Conservation (phyloP, 2,113 vertebrate species). For the Loxodonta africana region DNA sequence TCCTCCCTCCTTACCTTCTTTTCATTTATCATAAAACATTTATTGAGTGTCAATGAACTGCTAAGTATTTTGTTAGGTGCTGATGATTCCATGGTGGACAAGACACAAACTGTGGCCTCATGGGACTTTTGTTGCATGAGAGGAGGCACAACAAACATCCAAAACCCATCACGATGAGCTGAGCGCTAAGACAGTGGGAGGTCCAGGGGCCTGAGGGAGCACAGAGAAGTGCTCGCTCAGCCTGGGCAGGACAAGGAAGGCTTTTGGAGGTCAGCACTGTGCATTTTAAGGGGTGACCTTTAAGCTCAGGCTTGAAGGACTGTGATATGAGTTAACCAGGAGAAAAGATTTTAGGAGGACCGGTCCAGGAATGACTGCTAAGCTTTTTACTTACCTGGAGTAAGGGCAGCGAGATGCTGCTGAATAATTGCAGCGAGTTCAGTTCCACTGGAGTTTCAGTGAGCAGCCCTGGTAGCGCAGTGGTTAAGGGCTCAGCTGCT, state of each 20-base stretch:
- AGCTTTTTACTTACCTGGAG: too few species aligned
- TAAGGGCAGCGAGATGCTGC: rapidly evolving
- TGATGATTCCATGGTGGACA: background rate
- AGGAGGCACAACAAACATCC: background rate
- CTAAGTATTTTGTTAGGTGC: background rate
- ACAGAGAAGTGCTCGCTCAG: background rate
- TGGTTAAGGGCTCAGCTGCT: too few species aligned
- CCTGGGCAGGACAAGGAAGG: background rate
- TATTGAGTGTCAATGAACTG: background rate
- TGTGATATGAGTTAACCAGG: background rate
- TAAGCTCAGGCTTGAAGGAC: background rate
- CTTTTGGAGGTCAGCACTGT: background rate
- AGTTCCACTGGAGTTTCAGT: too few species aligned
- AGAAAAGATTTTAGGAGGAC: background rate
- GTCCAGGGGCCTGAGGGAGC: background rate
- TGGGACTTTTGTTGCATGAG: background rate
- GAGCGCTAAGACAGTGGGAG: background rate
- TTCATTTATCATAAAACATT: background rate
- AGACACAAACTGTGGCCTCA: background rate
- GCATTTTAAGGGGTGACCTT: background rate
- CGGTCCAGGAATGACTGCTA: too few species aligned
- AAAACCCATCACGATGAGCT: rapidly evolving
- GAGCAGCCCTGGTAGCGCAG: too few species aligned
- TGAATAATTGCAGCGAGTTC: background rate
- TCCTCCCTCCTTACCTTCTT: background rate